Conservation (phyloP, 2,797 vertebrate species). For the Loris lydekkerianus region DNA sequence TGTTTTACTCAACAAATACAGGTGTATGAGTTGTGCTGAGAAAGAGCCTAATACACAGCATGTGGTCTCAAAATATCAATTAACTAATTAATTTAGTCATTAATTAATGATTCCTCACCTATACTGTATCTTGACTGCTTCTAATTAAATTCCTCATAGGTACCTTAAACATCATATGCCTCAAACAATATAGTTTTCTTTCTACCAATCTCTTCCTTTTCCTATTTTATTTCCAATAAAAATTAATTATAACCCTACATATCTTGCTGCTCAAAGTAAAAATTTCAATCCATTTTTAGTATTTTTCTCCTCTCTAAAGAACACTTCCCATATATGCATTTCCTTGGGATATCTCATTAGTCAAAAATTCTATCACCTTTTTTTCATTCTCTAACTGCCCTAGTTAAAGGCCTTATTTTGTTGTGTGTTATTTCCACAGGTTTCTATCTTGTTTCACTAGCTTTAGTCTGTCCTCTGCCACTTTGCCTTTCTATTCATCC, state of each 20-base stretch:
- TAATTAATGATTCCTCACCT: not conserved
- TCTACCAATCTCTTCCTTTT: not conserved
- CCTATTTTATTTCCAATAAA: slow-evolving; percentile 31
- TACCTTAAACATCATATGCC: not conserved
- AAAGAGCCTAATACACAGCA: not conserved
- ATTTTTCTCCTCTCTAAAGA: not conserved
- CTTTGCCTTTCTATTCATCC: not conserved
- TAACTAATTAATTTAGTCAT: slow-evolving; percentile 46
- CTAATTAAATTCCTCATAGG: slow-evolving; percentile 47
- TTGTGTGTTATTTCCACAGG: not conserved
- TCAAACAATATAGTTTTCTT: slow-evolving; percentile 26
- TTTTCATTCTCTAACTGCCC: not conserved
- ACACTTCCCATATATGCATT: not conserved
- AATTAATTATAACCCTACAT: slow-evolving; percentile 28
- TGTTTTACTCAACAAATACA: not conserved
- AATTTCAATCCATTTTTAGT: slow-evolving; percentile 1
- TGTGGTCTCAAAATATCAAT: slow-evolving; percentile 7
- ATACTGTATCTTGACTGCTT: slow-evolving; percentile 22
- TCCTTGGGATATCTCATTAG: not conserved
- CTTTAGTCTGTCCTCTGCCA: not conserved
- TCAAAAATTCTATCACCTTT: not conserved
- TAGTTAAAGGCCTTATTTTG: not conserved
- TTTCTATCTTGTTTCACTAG: not conserved
- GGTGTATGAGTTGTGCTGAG: not conserved
- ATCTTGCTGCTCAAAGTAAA: not conserved